Evolutionary conservation across 1,140 invertebrate species (phyloP), one percentile per base, ranked within the genome.

Genomic region (Pinna nobilis): DNA sequence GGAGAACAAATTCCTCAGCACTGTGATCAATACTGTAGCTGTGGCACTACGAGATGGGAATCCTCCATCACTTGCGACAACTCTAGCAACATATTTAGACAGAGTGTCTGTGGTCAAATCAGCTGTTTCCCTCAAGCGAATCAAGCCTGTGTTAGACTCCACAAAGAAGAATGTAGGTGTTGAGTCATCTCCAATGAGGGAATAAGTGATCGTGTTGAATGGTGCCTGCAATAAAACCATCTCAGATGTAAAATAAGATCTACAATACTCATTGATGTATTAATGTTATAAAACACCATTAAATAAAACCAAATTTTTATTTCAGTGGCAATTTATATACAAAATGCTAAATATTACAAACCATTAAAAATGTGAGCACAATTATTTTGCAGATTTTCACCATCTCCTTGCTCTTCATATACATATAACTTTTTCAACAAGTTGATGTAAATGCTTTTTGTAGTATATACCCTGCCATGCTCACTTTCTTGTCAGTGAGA

Each of bases 1-100:
- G 4, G 86, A 70, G 47, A 81, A 78, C 61, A 89, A 84, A 64
- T 90, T 90, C 9, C 82, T 69, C 32, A 76, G 72, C 53, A 87
- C 82, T n/a, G 53, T 81, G 20, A 87, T 84, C 7, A 20, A 51
- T 3, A 84, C 84, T 28, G 70, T 74, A n/a, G 80, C 70, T 9
- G 72, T 83, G 30, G 73, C 77, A 44, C 66, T 76, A 23, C 77
- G 68, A 11, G 70, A 41, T 3, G 84, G 84, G n/a, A 63, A 77
- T 11, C 84, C 84, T 64, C 68, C 81, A 72, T 86, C 84, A 39
- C 51, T 55, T 7, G 80, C 81, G 37, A 65, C 50, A 9, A 86
- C 63, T 32, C 63, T 59, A 33, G 68, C 68, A 11, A 72, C 63
- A 33, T 65, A 65, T 30, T 23, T 44, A 4, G 64, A 67, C 18